Evolutionary conservation across 2,113 vertebrate species (phyloP), one percentile per base, ranked within the genome.

Genomic region (Colaptes auratus): DNA sequence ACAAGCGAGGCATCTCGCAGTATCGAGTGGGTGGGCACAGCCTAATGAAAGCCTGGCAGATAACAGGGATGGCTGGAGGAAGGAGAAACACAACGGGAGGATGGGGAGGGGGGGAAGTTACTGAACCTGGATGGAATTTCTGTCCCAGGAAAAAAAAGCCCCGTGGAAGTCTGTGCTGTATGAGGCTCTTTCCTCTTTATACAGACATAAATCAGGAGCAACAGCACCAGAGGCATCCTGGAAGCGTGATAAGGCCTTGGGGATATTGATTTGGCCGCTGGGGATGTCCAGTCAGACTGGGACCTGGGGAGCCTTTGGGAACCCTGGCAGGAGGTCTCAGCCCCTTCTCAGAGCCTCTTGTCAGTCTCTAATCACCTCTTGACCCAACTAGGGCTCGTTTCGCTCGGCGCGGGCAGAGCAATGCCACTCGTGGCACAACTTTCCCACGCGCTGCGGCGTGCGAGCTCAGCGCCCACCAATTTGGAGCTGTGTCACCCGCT

Each of bases 101-200:
- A 27, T 5, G 48, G 15, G 7, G 24, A 53, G 55, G 5, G 20
- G 50, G 35, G 18, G 7, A 59, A 39, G 25, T 42, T 0, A 0
- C 12, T 0, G 3, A 81, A 74, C 69, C 23, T 1, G 2, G 65
- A 11, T 12, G 46, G 65, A 61, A 63, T 89, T 92, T 82, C 35
- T 46, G 42, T 30, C 10, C 73, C 1, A 2, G 31, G 56, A 39
- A 71, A 78, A 86, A 78, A 78, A 86, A 78, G 48, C 30, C 42
- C n/a, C 1, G 2, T 0, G 5, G 74, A 33, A 59, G 10, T 6
- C 2, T 1, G 19, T 24, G 71, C 15, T 10, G 1, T 23, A 1
- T 0, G 13, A 39, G 35, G 21, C 24, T 63, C 42, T 56, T 33
- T 59, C 82, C 24, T 39, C 42, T 10, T 2, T 10, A 15, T 2